Evolutionary conservation across 2,888 invertebrate species (phyloP), one percentile per base, ranked within the genome.

Genomic region (Tetramorium bicarinatum): DNA sequence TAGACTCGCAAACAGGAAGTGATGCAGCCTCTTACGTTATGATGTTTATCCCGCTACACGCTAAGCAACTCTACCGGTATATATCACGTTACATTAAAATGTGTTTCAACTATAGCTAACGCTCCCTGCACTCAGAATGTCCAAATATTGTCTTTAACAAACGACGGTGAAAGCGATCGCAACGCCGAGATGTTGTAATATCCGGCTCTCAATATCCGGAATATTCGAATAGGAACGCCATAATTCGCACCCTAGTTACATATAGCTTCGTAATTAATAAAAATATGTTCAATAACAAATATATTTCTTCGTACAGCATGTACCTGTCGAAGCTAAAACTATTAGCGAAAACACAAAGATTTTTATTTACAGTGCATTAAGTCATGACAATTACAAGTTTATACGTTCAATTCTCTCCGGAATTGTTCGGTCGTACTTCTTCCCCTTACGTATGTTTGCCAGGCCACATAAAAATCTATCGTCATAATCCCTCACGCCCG

Each of bases 1-100:
- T 72, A 61, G 79, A 80, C 74, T 80, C 74, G 74, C 79, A 80
- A 80, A 80, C 79, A 80, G 79, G 74, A 80, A 80, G 74, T 72
- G 79, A 80, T 80, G 79, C 38, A 72, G 79, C 74, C 74, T 80
- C 79, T 72, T 80, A 80, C 79, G 59, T 80, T 80, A 80, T 80
- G 59, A 80, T 72, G 74, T 80, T 80, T 80, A 80, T 80, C 74
- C 47, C 74, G 56, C 72, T 71, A 71, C 74, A 72, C 56, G 72
- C 79, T 80, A 80, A 80, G 59, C 74, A 80, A 80, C 74, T 80
- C 44, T 21, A 4, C 59, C 38, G 21, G 47, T 59, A 47, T 80
- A 47, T 59, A 59, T 80, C 72, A 59, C 44, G 59, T 80, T 80
- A 80, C 74, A 72, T 72, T 72, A 80, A 80, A 80, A 80, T 59